Conservation (phyloP, 2,113 vertebrate species). For the Poeciliopsis occidentalis region DNA sequence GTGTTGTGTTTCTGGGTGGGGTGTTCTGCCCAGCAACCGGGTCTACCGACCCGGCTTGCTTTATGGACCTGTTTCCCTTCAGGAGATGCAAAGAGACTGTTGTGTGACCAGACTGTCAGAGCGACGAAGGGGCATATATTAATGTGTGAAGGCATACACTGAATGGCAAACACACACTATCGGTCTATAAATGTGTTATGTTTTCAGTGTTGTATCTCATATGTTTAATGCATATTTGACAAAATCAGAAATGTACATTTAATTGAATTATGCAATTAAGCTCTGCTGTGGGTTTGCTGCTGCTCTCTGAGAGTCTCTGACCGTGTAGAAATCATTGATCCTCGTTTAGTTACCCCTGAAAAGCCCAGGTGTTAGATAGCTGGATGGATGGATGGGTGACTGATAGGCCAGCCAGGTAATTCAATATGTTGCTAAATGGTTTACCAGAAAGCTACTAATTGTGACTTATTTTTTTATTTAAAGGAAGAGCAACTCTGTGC, state of each 20-base stretch:
- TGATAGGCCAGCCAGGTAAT: constrained; percentile 35
- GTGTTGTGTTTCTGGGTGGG: constrained; percentile 37
- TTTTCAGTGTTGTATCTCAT: constrained; percentile 19
- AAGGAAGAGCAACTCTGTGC: neutral
- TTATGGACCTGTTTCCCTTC: constrained; percentile 50
- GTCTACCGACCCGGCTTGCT: constrained; percentile 61
- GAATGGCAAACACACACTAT: constrained; percentile 16
- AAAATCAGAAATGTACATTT: constrained; percentile 8
- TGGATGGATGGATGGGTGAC: constrained; percentile 31
- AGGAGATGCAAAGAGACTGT: constrained; percentile 27
- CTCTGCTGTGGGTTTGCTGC: constrained; percentile 25
- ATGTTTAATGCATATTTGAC: constrained; percentile 1
- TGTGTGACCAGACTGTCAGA: constrained; percentile 41
- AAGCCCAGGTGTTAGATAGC: constrained; percentile 42
- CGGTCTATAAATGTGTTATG: constrained; percentile 7
- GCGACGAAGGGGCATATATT: constrained; percentile 20
- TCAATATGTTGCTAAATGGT: constrained; percentile 13
- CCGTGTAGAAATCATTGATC: constrained; percentile 63
- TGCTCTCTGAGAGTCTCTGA: constrained; percentile 70
- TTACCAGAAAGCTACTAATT: constrained; percentile 4
- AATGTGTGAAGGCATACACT: constrained; percentile 11
- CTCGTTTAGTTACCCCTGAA: constrained; percentile 66
- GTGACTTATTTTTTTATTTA: neutral
- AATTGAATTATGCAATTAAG: constrained; percentile 29
- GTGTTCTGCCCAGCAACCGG: constrained; percentile 74